Evolutionary conservation across 1,140 invertebrate species (phyloP).

Genomic region (Phenacoccus solenopsis): DNA sequence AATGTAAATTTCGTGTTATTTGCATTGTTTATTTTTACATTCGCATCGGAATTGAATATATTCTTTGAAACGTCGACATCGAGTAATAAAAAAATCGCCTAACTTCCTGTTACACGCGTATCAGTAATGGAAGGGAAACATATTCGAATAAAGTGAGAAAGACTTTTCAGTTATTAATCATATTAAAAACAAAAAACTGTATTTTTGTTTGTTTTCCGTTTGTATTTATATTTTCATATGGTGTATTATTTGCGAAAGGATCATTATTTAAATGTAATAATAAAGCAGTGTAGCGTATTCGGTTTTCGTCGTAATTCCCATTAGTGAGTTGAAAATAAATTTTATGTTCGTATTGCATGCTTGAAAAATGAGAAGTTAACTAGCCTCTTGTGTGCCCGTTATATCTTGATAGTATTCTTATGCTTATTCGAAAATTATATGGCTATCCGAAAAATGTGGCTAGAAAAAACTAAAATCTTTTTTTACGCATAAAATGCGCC

Average conservation of each 20-base stretch:
- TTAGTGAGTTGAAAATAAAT: slow-evolving; percentile 3
- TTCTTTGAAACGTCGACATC: not conserved
- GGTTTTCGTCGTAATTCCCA: slow-evolving; percentile 1
- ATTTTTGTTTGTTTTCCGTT: not conserved
- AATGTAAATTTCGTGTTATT: slow-evolving; percentile 3
- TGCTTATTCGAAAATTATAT: slow-evolving; percentile 3
- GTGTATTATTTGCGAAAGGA: not conserved
- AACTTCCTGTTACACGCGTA: not conserved
- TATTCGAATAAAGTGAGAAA: not conserved
- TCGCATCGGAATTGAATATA: not conserved
- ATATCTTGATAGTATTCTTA: slow-evolving; percentile 3
- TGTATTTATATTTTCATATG: slow-evolving; percentile 3
- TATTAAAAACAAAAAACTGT: not conserved
- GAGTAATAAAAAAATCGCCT: not conserved
- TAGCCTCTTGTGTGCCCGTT: not conserved
- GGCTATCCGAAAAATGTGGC: not conserved
- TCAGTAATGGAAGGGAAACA: not conserved
- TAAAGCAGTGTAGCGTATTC: not conserved
- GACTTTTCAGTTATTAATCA: not conserved
- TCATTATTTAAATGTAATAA: slow-evolving; percentile 4
- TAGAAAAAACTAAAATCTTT: not conserved
- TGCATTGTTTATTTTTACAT: not conserved
- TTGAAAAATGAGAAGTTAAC: not conserved
- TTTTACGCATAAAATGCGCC: not conserved
- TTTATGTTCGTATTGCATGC: slow-evolving; percentile 1